Evolutionary conservation across 2,797 vertebrate genomes (phyloP), one percentile per base, ranked within the genome.

Genomic region (Syngnathus rostellatus): DNA sequence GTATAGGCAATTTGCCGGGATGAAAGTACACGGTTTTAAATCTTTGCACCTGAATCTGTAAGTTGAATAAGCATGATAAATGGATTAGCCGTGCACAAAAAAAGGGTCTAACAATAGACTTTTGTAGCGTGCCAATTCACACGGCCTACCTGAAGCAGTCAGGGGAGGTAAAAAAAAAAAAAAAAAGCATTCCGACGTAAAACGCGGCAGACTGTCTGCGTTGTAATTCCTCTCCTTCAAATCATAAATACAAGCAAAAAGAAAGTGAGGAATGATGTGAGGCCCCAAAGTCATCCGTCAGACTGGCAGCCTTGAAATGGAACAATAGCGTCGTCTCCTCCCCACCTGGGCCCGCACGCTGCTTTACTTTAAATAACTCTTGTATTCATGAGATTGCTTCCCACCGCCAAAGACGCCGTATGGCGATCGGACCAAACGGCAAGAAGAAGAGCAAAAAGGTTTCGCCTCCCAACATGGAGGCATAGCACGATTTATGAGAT

Each of bases 351-450:
- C 75, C 75, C 55, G 50, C 45, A 67, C 41, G 66, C 72, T 70
- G 57, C 76, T 71, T 66, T 67, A 74, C 70, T 77, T 31, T 80
- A 82, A 81, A 77, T 72, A 82, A 79, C 69, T 66, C 55, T 40
- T 41, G 67, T 62, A 68, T 73, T 73, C 77, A 72, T 78, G 70
- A 75, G 73, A 51, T 68, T 50, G 64, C 70, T 60, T 46, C 63
- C 62, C 45, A 48, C 37, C 62, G 17, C 46, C 25, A 14, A 31
- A 14, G 60, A 16, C 40, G 23, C 60, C 39, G 59, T 61, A 45
- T 62, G 55, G 55, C 55, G 38, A 58, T 58, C 55, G 31, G 17
- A 38, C 40, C 14, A 21, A 25, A 62, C 14, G 60, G 11, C 11
- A 17, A 45, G 60, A 45, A 62, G 60, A 16, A 25, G 60, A 25